Conservation (phyloP, 2,888 invertebrate species). For the Nomada ruficornis region DNA sequence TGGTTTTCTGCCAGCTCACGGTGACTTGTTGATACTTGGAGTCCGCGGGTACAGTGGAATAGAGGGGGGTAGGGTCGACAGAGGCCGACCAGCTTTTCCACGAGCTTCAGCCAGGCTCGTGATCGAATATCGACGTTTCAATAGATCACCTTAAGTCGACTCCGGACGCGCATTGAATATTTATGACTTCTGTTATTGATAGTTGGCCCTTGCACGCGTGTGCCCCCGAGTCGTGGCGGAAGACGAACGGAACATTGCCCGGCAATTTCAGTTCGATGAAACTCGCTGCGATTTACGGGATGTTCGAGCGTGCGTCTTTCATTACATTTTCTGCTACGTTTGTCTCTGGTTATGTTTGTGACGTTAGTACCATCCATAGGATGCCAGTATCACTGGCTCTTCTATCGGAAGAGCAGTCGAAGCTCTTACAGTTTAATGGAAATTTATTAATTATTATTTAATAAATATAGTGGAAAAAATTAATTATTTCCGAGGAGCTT, state of each 20-base stretch:
- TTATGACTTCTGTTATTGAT: slow-evolving; percentile 70
- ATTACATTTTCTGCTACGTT: slow-evolving; percentile 6
- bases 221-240: neutral
- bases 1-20: slow-evolving; percentile 64
- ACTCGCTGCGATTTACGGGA: neutral
- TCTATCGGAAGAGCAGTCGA: too few relatives aligned
- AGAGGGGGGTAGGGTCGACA: slow-evolving; percentile 43
- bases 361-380: neutral
- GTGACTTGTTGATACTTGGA: slow-evolving; percentile 67
- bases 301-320: neutral
- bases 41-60: slow-evolving; percentile 17
- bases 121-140: slow-evolving; percentile 70
- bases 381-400: too few relatives aligned
- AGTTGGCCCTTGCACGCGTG: slow-evolving; percentile 38
- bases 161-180: slow-evolving; percentile 65
- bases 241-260: slow-evolving; percentile 26
- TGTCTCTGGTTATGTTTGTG: neutral
- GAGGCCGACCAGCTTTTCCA: slow-evolving; percentile 52
- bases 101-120: slow-evolving; percentile 42
- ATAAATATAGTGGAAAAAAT: too few relatives aligned
- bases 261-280: slow-evolving; percentile 13
- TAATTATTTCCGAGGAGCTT: too few relatives aligned
- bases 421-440: too few relatives aligned
- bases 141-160: slow-evolving; percentile 70
- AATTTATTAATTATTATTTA: too few relatives aligned